Base-by-base conservation (phyloP, 2,888 invertebrate genomes). In the Pristionchus exspectatus region DNA sequence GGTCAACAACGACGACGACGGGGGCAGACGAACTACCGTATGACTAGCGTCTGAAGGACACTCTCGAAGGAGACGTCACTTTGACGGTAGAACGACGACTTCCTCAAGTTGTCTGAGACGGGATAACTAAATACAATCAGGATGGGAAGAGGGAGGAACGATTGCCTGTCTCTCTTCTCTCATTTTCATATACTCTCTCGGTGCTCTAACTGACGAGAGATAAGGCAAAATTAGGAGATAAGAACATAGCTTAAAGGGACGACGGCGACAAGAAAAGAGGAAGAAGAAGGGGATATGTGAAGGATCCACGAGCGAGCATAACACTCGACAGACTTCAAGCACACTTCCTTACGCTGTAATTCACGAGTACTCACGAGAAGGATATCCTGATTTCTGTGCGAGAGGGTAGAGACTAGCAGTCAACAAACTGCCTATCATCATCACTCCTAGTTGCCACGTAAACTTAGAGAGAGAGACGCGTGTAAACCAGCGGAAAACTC, bases 41-140 rank as follows among this genome's bases (percentile, higher is more conserved):
- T 24, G 44, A 38, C 24, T 72, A 9, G 44, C 33, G 27, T n/a
- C 69, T n/a, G 69, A 27, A 33, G 27, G n/a, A 63, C n/a, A 21
- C 63, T 63, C 63, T 10, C 56, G 21, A 56, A n/a, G 24, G 24
- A 3, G 63, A n/a, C 63, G 63, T 63, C 63, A 63, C 63, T 63
- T 24, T 63, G 63, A 63, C 63, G 63, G 63, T 63, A 24, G 63
- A 63, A 63, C 59, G 63, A 7, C 12, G 5, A 24, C 63, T n/a
- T 63, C 63, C 7, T 63, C 9, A 63, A 63, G 24, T 33, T 72
- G 30, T 72, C 72, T 30, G 10, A n/a, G n/a, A 33, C 77, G n/a
- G 14, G 50, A 24, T 27, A 81, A 16, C 38, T 33, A 81, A 81
- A 81, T 54, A 81, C 50, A 81, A 81, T 81, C 81, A 81, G 81